Evolutionary conservation across 2,797 vertebrate species (phyloP).

Genomic region (Siniperca obscura): DNA sequence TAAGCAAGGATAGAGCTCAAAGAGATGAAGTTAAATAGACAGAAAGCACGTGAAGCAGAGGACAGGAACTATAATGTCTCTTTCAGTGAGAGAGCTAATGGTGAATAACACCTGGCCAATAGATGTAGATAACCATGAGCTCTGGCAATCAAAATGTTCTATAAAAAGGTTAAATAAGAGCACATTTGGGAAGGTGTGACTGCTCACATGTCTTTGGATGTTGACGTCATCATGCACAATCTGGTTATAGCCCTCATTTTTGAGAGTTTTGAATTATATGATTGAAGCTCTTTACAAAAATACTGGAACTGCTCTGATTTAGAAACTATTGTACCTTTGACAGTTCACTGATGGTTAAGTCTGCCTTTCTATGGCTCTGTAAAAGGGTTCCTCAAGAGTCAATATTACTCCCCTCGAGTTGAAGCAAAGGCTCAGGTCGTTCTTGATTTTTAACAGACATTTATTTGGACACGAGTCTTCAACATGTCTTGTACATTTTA

Average conservation of each 20-base stretch:
- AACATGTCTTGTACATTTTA: too few relatives aligned
- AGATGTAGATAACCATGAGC: neutral
- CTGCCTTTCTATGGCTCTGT: neutral
- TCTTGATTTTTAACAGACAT: too few relatives aligned
- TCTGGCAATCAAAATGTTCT: neutral
- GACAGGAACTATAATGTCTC: neutral
- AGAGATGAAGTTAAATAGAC: neutral
- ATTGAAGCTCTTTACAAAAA: neutral
- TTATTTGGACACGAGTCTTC: too few relatives aligned
- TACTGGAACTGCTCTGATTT: neutral
- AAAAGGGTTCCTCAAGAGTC: neutral
- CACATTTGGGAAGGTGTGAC: neutral
- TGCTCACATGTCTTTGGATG: neutral
- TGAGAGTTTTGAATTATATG: neutral
- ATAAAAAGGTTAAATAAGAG: neutral
- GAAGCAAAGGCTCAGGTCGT: too few relatives aligned
- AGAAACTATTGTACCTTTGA: neutral
- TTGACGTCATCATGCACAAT: neutral
- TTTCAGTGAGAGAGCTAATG: constrained; percentile 2
- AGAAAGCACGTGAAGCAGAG: neutral
- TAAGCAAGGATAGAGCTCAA: neutral
- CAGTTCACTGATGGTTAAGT: neutral
- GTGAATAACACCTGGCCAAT: neutral
- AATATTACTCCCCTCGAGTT: too few relatives aligned
- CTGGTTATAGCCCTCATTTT: neutral